Percentiles rank a stretch among this genome's conserved stretches.
Conservation (phyloP, 1,140 invertebrate genomes). For the Lepidostoma basale region DNA sequence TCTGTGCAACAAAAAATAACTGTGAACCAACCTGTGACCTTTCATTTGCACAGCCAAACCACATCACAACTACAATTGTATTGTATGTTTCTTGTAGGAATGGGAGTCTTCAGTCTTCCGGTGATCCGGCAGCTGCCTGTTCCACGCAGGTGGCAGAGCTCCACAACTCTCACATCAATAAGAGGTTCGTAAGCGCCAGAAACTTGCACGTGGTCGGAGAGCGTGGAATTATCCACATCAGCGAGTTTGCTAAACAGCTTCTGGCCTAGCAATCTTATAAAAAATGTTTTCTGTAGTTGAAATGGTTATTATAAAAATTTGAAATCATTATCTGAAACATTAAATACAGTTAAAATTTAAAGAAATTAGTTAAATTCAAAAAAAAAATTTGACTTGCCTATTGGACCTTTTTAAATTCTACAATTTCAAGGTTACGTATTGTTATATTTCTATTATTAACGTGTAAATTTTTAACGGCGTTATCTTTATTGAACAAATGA, state of each 20-base stretch:
- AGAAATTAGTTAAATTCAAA: neutral
- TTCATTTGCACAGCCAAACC: too few relatives aligned
- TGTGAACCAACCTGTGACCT: too few relatives aligned
- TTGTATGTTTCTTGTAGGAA: constrained; percentile 45
- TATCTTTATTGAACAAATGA: too few relatives aligned
- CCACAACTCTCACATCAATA: constrained; percentile 65
- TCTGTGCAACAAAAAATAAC: neutral
- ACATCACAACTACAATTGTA: neutral
- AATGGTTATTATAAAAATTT: neutral
- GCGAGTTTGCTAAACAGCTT: constrained; percentile 56
- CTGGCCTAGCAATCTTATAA: constrained; percentile 13
- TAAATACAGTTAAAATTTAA: neutral
- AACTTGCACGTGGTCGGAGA: constrained; percentile 60
- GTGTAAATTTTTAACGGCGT: too few relatives aligned
- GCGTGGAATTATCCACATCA: constrained; percentile 60
- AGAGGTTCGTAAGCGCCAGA: constrained; percentile 52
- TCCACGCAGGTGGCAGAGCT: constrained; percentile 64
- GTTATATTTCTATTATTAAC: too few relatives aligned
- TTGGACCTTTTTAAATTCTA: neutral
- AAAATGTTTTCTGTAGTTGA: too few relatives aligned
- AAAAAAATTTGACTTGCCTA: neutral
- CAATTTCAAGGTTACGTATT: too few relatives aligned
- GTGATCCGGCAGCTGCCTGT: constrained; percentile 69
- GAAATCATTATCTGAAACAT: neutral
- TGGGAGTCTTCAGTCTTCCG: constrained; percentile 53